These are phyloP conservation scores for Tetragonula clypearis DNA, from an alignment of 1,140 invertebrate species.

Conservation along the genomic window DNA sequence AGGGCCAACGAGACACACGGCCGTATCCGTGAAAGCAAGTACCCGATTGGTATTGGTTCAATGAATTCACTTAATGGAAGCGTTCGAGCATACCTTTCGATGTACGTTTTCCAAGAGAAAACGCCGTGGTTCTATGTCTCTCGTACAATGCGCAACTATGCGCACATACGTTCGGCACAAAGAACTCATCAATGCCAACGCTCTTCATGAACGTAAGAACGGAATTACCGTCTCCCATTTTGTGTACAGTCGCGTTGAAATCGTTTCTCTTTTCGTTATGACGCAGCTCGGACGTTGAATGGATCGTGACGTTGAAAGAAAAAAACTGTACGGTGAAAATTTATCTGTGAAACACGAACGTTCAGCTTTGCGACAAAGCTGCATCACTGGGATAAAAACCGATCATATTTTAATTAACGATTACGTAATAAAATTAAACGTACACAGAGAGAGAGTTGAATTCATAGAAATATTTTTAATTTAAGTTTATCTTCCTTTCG, in stretches of 20 bases:
- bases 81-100: conserved; percentile 49
- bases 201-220: conserved; percentile 34
- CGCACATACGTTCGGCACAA: background rate
- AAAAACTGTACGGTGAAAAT: background rate
- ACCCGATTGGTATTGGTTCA: conserved; percentile 30
- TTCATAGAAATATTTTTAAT: background rate
- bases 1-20: conserved; percentile 8
- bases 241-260: background rate
- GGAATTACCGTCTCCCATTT: conserved; percentile 10
- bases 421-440: background rate
- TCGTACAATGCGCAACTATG: conserved; percentile 48
- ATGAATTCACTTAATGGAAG: conserved; percentile 59
- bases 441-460: no score
- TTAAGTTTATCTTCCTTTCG: background rate
- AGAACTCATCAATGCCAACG: conserved; percentile 46
- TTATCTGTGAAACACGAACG: background rate
- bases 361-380: no score
- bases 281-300: background rate
- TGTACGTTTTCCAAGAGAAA: conserved; percentile 47
- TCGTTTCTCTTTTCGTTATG: conserved; percentile 1
- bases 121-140: conserved; percentile 41
- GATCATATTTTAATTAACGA: background rate
- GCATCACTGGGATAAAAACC: no score
- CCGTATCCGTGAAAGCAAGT: background rate
- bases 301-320: background rate